phyloP scores from a whole-genome alignment of 2,888 invertebrate genomes.

The Spatulosminthurus flaviceps region DNA sequence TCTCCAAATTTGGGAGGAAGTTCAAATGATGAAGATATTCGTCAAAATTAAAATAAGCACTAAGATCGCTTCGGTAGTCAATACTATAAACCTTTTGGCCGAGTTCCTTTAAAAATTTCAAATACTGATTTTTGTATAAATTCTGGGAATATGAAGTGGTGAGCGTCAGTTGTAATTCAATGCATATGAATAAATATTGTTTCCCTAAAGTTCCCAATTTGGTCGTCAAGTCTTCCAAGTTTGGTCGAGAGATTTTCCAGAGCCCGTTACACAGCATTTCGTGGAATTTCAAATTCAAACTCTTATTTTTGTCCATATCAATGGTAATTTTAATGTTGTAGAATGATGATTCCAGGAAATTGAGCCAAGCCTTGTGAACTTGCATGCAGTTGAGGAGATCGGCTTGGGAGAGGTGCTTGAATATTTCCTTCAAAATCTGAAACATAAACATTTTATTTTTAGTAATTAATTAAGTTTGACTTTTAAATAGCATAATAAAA shows the following conservation, averaged over 20 bases:
- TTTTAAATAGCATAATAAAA: no score
- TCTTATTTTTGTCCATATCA: no score
- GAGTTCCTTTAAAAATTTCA: neutral
- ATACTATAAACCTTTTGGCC: neutral
- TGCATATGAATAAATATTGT: neutral
- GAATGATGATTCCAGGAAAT: neutral
- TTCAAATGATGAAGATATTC: neutral
- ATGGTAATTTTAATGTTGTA: neutral
- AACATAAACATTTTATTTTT: no score
- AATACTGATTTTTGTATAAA: neutral
- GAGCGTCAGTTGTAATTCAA: neutral
- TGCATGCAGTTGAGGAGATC: neutral
- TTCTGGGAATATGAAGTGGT: neutral
- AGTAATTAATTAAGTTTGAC: no score
- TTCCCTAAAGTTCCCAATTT: no score
- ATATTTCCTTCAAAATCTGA: constrained; percentile 5
- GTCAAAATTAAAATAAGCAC: neutral
- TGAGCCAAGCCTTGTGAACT: neutral
- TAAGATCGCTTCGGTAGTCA: neutral
- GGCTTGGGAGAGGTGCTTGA: neutral
- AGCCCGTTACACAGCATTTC: no score
- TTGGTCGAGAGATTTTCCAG: no score
- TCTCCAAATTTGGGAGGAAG: neutral
- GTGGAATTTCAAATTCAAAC: no score
- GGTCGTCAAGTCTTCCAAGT: no score